Percentiles rank a stretch among this genome's conserved stretches.
Evolutionary conservation across 2,797 vertebrate genomes (phyloP).

Genomic region (Babyrousa celebensis): DNA sequence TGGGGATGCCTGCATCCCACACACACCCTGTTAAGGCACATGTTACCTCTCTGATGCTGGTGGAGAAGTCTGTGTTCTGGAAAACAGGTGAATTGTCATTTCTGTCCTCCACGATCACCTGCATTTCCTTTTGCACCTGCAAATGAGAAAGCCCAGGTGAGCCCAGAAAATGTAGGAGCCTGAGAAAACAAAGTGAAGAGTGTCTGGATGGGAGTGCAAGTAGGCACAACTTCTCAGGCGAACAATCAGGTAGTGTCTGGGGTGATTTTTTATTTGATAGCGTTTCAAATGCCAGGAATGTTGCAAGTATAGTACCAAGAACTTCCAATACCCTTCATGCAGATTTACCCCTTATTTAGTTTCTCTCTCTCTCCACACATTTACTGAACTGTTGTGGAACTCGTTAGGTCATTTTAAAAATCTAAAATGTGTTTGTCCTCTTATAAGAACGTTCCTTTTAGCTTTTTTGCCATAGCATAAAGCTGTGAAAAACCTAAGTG

Average conservation of each 20-base stretch:
- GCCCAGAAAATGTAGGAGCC: neutral
- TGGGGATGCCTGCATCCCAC: neutral
- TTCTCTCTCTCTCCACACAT: neutral
- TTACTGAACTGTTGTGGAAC: neutral
- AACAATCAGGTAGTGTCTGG: neutral
- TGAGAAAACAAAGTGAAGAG: neutral
- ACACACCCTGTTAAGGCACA: neutral
- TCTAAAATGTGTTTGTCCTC: neutral
- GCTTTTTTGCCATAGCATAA: neutral
- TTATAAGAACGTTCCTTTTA: neutral
- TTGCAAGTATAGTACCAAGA: neutral
- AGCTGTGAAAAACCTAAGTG: neutral
- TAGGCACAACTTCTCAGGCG: neutral
- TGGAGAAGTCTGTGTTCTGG: constrained; percentile 84
- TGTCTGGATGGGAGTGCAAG: neutral
- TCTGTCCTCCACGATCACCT: constrained; percentile 90
- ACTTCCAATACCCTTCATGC: neutral
- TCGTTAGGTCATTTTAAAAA: neutral
- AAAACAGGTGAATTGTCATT: constrained; percentile 95
- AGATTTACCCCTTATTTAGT: neutral
- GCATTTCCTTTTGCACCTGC: neutral
- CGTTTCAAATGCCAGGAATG: constrained; percentile 21
- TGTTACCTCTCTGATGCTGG: constrained; percentile 92
- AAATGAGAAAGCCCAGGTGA: neutral
- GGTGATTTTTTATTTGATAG: neutral